Conservation (phyloP, 2,888 invertebrate species). For the Cataglyphis altisquamis region DNA sequence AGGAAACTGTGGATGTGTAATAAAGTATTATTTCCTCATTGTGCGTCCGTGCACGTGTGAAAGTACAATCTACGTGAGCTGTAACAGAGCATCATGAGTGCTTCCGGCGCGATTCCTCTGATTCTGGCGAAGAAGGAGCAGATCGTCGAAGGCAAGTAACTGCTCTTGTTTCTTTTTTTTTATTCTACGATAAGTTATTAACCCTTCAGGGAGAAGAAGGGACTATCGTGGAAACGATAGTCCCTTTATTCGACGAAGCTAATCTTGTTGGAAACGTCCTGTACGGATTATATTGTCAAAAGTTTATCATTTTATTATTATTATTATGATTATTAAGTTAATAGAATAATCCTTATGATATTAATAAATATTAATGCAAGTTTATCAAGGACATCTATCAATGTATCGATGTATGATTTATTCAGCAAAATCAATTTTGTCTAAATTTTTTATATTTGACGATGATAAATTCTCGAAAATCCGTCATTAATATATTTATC, state of each 20-base stretch:
- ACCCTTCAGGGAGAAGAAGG: neutral
- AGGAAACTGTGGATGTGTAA: constrained; percentile 49
- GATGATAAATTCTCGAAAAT: constrained; percentile 22
- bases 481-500: constrained; percentile 25
- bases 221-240: neutral
- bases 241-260: neutral
- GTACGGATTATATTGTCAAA: neutral
- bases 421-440: neutral
- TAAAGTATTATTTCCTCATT: neutral
- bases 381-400: neutral
- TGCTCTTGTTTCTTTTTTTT: constrained; percentile 35
- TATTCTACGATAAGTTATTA: neutral
- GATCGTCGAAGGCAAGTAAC: constrained; percentile 82
- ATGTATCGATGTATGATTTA: neutral
- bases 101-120: constrained; percentile 83
- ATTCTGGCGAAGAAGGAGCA: constrained; percentile 82
- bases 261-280: neutral
- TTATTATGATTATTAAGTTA: neutral
- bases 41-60: constrained; percentile 42
- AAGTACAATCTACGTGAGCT: constrained; percentile 31
- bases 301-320: neutral
- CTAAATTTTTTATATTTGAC: neutral
- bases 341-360: neutral
- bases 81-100: constrained; percentile 77
- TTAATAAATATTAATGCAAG: neutral